Evolutionary conservation across 2,888 invertebrate genomes (phyloP).

Genomic region (Drosophila nr. perissopoda): DNA sequence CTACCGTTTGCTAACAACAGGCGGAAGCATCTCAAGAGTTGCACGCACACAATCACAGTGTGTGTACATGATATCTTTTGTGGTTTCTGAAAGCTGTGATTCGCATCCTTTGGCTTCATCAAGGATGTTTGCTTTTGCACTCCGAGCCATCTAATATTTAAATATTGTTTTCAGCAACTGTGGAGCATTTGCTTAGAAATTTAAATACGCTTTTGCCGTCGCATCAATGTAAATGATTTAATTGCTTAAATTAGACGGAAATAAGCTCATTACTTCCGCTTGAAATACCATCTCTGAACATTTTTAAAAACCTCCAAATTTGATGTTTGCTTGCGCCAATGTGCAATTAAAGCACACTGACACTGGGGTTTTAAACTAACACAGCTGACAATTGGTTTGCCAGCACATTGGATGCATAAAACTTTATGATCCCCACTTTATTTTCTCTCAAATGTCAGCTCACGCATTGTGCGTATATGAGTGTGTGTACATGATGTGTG

Average conservation of each 20-base stretch:
- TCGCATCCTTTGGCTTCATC: conserved; percentile 37
- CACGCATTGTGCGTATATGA: conserved; percentile 43
- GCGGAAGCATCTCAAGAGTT: conserved; percentile 41
- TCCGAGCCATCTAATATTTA: conserved; percentile 57
- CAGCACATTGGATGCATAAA: conserved; percentile 69
- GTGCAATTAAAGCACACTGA: conserved; percentile 33
- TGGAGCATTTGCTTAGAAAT: conserved; percentile 43
- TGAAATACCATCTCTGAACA: conserved; percentile 20
- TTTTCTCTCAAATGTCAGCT: conserved; percentile 65
- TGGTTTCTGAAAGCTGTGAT: conserved; percentile 23
- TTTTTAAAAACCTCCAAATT: conserved; percentile 33
- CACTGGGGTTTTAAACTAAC: conserved; percentile 51
- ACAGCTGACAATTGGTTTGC: conserved; percentile 66
- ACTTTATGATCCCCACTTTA: conserved; percentile 58
- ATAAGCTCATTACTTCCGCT: conserved; percentile 35
- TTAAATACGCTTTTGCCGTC: conserved; percentile 45
- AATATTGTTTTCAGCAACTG: conserved; percentile 54
- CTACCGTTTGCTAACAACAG: conserved; percentile 7
- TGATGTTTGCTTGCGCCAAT: conserved; percentile 6
- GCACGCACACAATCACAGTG: conserved; percentile 25
- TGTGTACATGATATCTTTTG: conserved; percentile 49
- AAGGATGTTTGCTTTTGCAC: conserved; percentile 25
- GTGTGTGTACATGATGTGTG: background rate
- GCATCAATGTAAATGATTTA: conserved; percentile 53
- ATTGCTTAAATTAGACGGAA: conserved; percentile 61